A percentile compares a stretch with the other conserved stretches of the same genome.
Conservation (phyloP, 2,113 vertebrate genomes). For the Marmota monax region DNA sequence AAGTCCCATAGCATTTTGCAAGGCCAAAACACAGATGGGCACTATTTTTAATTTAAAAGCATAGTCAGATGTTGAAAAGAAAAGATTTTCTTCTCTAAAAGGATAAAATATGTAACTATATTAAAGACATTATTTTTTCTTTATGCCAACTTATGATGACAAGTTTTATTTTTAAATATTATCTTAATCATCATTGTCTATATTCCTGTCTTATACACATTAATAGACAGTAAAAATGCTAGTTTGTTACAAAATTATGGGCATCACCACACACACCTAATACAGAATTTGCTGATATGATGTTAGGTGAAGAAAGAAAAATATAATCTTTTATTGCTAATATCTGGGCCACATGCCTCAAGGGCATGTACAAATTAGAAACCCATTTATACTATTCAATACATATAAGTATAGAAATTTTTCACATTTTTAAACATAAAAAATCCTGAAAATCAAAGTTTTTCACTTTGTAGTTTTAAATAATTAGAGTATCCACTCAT, state of each 20-base stretch:
- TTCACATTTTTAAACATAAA: neutral
- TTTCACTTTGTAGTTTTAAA: neutral
- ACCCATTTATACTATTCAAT: neutral
- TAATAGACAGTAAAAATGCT: neutral
- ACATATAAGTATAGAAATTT: neutral
- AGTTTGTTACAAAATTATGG: neutral
- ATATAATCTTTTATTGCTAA: neutral
- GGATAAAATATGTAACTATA: neutral
- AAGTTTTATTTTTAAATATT: neutral
- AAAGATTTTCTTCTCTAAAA: neutral
- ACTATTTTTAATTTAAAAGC: conserved; percentile 73
- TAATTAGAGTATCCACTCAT: neutral
- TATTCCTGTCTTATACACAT: neutral
- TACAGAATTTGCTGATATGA: conserved; percentile 17
- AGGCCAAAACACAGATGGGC: conserved; percentile 62
- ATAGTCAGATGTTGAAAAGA: conserved; percentile 54
- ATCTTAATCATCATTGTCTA: neutral
- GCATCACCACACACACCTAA: neutral
- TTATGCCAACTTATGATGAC: neutral
- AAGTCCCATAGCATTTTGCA: conserved; percentile 62
- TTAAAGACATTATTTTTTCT: neutral
- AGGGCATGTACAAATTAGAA: neutral
- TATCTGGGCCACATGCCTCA: neutral
- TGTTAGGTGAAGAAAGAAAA: neutral
- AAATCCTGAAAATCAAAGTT: neutral